A percentile compares a stretch with the other conserved stretches of the same genome.
phyloP scores from a whole-genome alignment of 2,113 vertebrate species.

The Hemibagrus wyckioides region DNA sequence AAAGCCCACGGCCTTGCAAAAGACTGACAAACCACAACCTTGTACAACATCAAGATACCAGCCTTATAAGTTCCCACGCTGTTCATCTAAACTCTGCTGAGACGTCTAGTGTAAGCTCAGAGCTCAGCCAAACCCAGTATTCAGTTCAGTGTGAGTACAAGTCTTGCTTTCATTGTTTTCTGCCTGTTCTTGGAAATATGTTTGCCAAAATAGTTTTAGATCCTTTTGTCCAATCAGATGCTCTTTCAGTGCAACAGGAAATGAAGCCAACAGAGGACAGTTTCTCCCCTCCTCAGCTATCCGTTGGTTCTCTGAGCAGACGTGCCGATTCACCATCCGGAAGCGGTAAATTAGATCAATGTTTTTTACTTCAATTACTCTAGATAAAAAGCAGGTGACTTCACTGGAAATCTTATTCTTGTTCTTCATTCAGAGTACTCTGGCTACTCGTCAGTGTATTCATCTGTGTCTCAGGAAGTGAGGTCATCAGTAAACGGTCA shows the following conservation, averaged over 20 bases:
- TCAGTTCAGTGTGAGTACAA: neutral
- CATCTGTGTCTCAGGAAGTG: slow-evolving; percentile 10
- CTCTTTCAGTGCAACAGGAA: slow-evolving; percentile 15
- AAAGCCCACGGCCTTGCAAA: slow-evolving; percentile 18
- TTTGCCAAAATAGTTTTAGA: neutral
- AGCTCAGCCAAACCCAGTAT: neutral
- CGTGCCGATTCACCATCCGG: slow-evolving; percentile 31
- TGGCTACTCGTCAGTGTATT: slow-evolving; percentile 37
- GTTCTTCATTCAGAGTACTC: slow-evolving; percentile 32
- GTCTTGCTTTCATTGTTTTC: neutral
- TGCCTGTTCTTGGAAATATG: neutral
- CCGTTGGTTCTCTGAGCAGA: slow-evolving; percentile 11
- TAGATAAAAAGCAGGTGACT: neutral
- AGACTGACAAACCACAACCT: neutral
- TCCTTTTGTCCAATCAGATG: neutral
- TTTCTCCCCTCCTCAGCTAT: slow-evolving; percentile 1
- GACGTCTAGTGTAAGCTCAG: slow-evolving; percentile 1
- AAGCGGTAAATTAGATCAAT: slow-evolving; percentile 34
- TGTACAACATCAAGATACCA: neutral
- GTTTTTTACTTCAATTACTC: neutral
- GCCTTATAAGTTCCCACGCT: neutral
- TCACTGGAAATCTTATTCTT: neutral
- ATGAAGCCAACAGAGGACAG: neutral
- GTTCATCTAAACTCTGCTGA: neutral
- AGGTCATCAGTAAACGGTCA: slow-evolving; percentile 25